Base-by-base conservation (phyloP, 2,888 invertebrate genomes). In the Cantharis nigra region DNA sequence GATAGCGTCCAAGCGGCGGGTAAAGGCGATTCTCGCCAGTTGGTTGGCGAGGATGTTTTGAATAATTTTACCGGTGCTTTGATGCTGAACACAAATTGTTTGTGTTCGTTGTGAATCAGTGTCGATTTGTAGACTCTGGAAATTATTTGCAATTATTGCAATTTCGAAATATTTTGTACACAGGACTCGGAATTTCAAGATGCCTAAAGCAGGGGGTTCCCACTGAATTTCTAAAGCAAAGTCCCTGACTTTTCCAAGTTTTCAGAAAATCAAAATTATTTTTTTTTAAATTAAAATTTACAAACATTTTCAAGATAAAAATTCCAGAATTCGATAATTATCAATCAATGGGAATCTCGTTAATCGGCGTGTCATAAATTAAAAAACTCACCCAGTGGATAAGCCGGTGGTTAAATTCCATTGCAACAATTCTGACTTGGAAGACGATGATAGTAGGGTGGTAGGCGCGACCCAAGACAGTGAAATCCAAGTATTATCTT, bases 381-480 rank as follows among this genome's bases (percentile, higher is more conserved):
- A 0, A 18, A 0, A 18, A 64, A 81, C 82, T 80, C 83, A 85
- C 86, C 79, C 81, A 72, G 80, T 78, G 2, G 18, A 62, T 9
- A 62, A 63, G 13, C 83, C 82, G 79, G 82, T 84, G 10, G 85
- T 82, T 62, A 95, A 90, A 83, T 93, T 90, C 90, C 92, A 93
- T 63, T 90, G 86, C 63, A 94, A 81, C 33, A 95, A 83, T 84
- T 94, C 93, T 26, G 91, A 92, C 84, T 90, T 92, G 13, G 87
- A 86, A 70, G 93, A 92, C 70, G 91, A 90, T 14, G 92, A 88
- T 16, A 94, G 85, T 16, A 94, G 83, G 2, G 87, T 81, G 78
- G 90, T 89, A 0, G 93, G 90, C 70, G 90, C 88, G 72, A 90
- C 89, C 95, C 95, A 95, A 81, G 90, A 88, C 62, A 93, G 78